Conservation (phyloP, 2,113 vertebrate species). For the Pachycephala philippinensis region DNA sequence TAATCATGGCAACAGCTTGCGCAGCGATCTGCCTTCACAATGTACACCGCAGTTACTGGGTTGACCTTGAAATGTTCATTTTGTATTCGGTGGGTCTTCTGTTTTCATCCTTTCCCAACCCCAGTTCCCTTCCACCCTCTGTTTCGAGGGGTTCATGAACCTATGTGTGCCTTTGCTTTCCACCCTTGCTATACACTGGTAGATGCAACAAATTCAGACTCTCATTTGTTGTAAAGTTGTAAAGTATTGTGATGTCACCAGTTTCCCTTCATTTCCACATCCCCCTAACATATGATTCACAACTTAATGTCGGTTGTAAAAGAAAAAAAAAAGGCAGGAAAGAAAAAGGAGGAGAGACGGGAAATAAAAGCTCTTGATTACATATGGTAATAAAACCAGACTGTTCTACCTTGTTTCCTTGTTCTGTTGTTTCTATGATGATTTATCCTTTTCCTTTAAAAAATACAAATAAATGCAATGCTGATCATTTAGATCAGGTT, state of each 20-base stretch:
- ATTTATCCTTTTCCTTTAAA: not conserved
- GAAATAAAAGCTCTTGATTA: constrained; percentile 84
- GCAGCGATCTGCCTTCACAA: not conserved
- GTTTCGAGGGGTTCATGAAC: constrained; percentile 58
- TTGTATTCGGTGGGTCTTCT: constrained; percentile 29
- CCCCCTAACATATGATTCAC: constrained; percentile 93
- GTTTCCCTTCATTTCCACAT: constrained; percentile 84
- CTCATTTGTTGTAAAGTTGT: constrained; percentile 92
- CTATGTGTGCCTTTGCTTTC: constrained; percentile 93
- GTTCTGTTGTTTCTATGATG: constrained; percentile 34
- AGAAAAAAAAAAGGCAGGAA: not conserved
- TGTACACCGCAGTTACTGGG: not conserved
- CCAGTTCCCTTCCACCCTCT: not conserved
- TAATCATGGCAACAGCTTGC: constrained; percentile 14
- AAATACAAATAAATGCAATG: not conserved
- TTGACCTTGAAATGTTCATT: constrained; percentile 23
- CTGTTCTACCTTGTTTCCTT: constrained; percentile 72
- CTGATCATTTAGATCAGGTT: not conserved
- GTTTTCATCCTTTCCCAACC: not conserved
- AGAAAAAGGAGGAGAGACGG: not conserved
- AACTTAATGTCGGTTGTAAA: constrained; percentile 92
- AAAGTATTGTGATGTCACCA: constrained; percentile 94
- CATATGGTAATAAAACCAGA: constrained; percentile 88
- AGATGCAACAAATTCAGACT: constrained; percentile 80
- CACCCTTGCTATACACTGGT: constrained; percentile 87